Evolutionary conservation across 2,888 invertebrate genomes (phyloP).

Genomic region (Leuctra nigra): DNA sequence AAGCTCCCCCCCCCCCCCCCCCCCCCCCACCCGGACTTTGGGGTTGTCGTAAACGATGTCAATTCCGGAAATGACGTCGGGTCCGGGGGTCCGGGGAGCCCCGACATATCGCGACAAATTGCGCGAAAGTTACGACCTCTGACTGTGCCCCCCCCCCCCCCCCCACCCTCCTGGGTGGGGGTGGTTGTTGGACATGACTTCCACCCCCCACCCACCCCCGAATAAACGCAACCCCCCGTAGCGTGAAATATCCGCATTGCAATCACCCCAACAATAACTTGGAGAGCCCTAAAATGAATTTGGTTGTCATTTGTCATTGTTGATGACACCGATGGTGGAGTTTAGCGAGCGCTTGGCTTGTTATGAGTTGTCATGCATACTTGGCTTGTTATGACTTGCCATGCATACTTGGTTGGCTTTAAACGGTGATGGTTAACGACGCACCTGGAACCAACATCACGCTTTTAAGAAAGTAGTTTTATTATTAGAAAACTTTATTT

Average conservation of each 20-base stretch:
- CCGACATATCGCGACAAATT: slow-evolving; percentile 19
- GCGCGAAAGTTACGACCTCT: slow-evolving; percentile 18
- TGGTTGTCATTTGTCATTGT: not conserved
- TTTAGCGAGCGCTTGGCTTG: too few relatives aligned
- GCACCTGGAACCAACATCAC: too few relatives aligned
- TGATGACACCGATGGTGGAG: too few relatives aligned
- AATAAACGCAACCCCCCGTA: slow-evolving; percentile 14
- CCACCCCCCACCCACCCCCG: not conserved
- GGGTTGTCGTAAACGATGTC: not conserved
- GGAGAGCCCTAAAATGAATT: not conserved
- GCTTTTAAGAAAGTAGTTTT: too few relatives aligned
- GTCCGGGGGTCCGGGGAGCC: slow-evolving; percentile 1
- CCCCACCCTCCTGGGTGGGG: not conserved
- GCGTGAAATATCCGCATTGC: slow-evolving; percentile 15
- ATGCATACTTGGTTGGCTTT: too few relatives aligned
- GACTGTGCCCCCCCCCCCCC: not conserved
- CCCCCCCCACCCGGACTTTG: not conserved
- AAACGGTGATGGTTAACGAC: too few relatives aligned
- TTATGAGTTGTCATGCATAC: too few relatives aligned
- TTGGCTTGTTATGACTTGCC: too few relatives aligned
- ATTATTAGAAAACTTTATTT: too few relatives aligned
- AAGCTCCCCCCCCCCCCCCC: slow-evolving; percentile 8
- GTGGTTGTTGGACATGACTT: slow-evolving; percentile 12
- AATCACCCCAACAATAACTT: not conserved
- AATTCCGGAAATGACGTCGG: not conserved